Base-by-base conservation (phyloP, 2,888 invertebrate genomes). In the Dryobota labecula region DNA sequence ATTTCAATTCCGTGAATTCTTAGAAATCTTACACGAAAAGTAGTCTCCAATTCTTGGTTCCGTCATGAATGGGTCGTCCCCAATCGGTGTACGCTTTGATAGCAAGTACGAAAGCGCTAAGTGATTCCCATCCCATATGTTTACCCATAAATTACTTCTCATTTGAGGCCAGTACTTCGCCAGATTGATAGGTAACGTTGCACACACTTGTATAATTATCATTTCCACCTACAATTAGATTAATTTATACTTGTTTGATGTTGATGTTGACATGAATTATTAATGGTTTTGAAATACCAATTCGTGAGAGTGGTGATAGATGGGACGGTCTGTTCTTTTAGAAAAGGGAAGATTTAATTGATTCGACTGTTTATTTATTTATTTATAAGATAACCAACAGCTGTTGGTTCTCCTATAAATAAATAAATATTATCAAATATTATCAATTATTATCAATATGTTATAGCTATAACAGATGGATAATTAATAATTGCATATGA, bases 71-170 rank as follows among this genome's bases (percentile, higher is more conserved):
- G 84, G 80, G 70, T 76, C 78, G 78, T 80, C 78, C 62, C 20
- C 83, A 82, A 87, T 88, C 86, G 85, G 85, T 78, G 65, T 65
- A 27, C 57, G 56, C 75, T 90, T 89, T 88, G 90, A 90, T 89
- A 89, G 80, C 73, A 73, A 73, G 84, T 83, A 77, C 81, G 81
- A 85, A 76, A 69, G 84, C 83, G 92, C 91, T 93, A 93, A 93
- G 87, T 90, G 90, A 84, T 87, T 89, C 90, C 91, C 90, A 90
- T 90, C 87, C 85, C 80, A 76, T 64, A 58, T 92, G 91, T 93
- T 92, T 93, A 88, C 89, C 58, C 85, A 88, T 83, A 84, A 91
- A 92, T 93, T 93, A 93, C 90, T 82, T 82, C 86, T 90, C 86
- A 91, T 93, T 93, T 89, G 88, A 90, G 82, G 85, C 75, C 74